Conservation (phyloP, 1,140 invertebrate species). For the Pseudomyrmex sp. region DNA sequence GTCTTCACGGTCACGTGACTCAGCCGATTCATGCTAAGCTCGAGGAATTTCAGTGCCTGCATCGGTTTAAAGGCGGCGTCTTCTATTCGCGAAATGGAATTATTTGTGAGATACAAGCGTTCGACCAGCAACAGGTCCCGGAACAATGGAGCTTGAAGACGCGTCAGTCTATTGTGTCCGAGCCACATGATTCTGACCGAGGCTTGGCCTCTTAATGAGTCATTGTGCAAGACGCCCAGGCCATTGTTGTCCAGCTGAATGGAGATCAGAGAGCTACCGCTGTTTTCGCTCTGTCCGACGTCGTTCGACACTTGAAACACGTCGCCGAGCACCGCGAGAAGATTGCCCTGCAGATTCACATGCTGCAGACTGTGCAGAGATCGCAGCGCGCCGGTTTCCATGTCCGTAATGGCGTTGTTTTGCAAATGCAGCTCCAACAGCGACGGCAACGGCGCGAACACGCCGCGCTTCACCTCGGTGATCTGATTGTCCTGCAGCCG, state of each 20-base stretch:
- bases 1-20: constrained; percentile 88
- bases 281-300: constrained; percentile 75
- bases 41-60: constrained; percentile 91
- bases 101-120: constrained; percentile 93
- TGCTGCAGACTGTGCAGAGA: constrained; percentile 93
- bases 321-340: constrained; percentile 91
- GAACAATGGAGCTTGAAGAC: constrained; percentile 90
- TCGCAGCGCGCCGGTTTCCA: constrained; percentile 93
- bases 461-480: constrained; percentile 89
- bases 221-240: constrained; percentile 91
- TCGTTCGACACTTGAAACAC: constrained; percentile 88
- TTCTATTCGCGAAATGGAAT: constrained; percentile 92
- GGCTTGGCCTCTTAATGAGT: constrained; percentile 91
- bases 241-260: constrained; percentile 95
- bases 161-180: constrained; percentile 92
- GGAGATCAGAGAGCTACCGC: constrained; percentile 89
- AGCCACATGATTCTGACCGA: constrained; percentile 95
- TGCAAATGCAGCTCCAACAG: constrained; percentile 94
- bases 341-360: constrained; percentile 94
- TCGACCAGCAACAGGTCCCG: constrained; percentile 91
- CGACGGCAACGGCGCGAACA: constrained; percentile 92
- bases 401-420: constrained; percentile 93
- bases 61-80: constrained; percentile 91
- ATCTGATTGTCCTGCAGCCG: constrained; percentile 94
- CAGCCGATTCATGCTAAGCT: constrained; percentile 91